These are phyloP conservation scores for Amphilophus citrinellus DNA, from an alignment of 2,113 vertebrate genomes.

Conservation along the genomic window DNA sequence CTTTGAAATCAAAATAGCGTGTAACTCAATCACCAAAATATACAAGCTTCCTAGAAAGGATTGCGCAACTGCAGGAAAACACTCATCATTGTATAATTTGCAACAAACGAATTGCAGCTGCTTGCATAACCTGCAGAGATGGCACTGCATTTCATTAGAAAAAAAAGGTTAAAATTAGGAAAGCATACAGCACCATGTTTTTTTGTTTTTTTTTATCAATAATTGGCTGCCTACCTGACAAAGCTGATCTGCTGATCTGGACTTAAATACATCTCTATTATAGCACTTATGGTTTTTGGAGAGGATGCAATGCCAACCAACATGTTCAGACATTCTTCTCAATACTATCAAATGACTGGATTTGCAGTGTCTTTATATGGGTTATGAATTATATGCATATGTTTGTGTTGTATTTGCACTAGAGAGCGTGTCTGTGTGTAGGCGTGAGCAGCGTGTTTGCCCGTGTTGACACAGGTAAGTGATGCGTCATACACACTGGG, in stretches of 20 bases:
- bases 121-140: background rate
- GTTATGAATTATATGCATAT: background rate
- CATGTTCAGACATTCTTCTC: background rate
- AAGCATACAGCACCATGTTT: background rate
- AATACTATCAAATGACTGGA: background rate
- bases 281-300: background rate
- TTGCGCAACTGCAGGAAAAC: background rate
- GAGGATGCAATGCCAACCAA: background rate
- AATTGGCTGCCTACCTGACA: background rate
- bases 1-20: background rate
- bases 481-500: background rate
- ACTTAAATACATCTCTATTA: too few species aligned
- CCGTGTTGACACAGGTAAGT: slow-evolving; percentile 51
- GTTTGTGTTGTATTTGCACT: slow-evolving; percentile 8
- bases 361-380: background rate
- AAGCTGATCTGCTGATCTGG: background rate
- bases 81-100: background rate
- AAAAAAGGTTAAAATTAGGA: background rate
- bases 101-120: background rate
- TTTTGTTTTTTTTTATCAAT: background rate
- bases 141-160: background rate
- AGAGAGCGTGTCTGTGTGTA: background rate
- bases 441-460: slow-evolving; percentile 9
- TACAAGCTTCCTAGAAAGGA: background rate
- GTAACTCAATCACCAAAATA: background rate